phyloP scores from a whole-genome alignment of 1,140 invertebrate genomes.

The Homalodisca vitripennis region DNA sequence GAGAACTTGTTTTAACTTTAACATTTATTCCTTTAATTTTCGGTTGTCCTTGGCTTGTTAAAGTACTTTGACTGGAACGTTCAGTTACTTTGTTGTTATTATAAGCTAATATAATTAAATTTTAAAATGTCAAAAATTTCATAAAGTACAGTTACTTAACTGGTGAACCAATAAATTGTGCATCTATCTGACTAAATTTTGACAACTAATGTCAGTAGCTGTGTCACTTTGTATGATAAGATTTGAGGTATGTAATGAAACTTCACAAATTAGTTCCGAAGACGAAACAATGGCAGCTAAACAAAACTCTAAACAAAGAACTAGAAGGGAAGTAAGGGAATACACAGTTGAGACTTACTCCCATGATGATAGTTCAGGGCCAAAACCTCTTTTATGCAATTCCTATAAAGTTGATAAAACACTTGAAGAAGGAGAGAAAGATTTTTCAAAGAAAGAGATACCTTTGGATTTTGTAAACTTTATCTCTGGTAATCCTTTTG shows the following conservation, averaged over 20 bases:
- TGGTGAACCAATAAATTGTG: too few species aligned
- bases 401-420: not conserved
- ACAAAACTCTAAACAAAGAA: slow-evolving; percentile 26
- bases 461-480: slow-evolving; percentile 64
- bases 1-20: too few species aligned
- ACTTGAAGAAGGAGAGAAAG: not conserved
- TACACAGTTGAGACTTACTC: slow-evolving; percentile 29
- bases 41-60: too few species aligned
- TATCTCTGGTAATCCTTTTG: slow-evolving; percentile 94
- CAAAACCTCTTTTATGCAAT: not conserved
- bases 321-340: slow-evolving; percentile 28
- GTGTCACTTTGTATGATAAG: slow-evolving; percentile 36
- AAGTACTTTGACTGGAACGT: too few species aligned
- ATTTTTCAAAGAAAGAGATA: not conserved
- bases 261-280: not conserved
- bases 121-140: too few species aligned
- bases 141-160: too few species aligned
- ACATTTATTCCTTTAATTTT: too few species aligned
- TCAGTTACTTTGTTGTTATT: too few species aligned
- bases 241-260: slow-evolving; percentile 31
- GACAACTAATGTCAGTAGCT: slow-evolving; percentile 31
- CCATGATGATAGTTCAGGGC: not conserved
- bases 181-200: too few species aligned
- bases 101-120: too few species aligned
- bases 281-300: slow-evolving; percentile 17